Evolutionary conservation across 1,140 invertebrate genomes (phyloP), one percentile per base, ranked within the genome.

Genomic region (Periplaneta americana): DNA sequence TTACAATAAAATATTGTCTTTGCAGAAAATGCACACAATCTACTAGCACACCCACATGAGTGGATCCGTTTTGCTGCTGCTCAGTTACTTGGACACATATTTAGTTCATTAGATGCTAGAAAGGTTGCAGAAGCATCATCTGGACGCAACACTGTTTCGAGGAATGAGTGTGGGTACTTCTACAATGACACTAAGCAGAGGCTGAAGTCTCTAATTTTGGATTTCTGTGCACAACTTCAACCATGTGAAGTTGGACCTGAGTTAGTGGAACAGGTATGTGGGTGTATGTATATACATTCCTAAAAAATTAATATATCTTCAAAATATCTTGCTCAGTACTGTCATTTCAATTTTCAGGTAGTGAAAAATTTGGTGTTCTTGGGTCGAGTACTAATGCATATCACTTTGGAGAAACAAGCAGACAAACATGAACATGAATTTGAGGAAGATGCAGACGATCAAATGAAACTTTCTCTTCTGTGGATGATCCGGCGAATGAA

Each of bases 41-140:
- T 94, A 31, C 85, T 93, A 13, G 87, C 85, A 5, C 90, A 95
- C 86, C 90, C 92, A 28, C 94, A 95, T 85, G 87, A 91, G 48
- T 95, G 93, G 93, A 94, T 98, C 4, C 91, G 96, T 80, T 88
- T 96, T 75, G 91, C 91, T 80, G 91, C 95, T 18, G 90, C 92
- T 3, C 94, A 96, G 86, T 90, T 97, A 57, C 87, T 98, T 33
- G 93, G 93, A 5, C 90, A 92, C 33, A 89, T 97, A 75, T 89
- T 98, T 39, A 88, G 90, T 8, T 85, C 90, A 1, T 90, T 94
- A 81, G 90, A 95, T 83, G 86, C 89, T 9, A 89, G 92, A 13
- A 91, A 93, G 82, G 86, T 96, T 39, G 87, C 90, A 57, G 82
- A 75, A 78, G 66, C 79, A 39, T 15, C 57, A 57, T 75, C 76